These are phyloP conservation scores for Plotosus lineatus DNA, from an alignment of 2,113 vertebrate genomes.

Conservation along the genomic window DNA sequence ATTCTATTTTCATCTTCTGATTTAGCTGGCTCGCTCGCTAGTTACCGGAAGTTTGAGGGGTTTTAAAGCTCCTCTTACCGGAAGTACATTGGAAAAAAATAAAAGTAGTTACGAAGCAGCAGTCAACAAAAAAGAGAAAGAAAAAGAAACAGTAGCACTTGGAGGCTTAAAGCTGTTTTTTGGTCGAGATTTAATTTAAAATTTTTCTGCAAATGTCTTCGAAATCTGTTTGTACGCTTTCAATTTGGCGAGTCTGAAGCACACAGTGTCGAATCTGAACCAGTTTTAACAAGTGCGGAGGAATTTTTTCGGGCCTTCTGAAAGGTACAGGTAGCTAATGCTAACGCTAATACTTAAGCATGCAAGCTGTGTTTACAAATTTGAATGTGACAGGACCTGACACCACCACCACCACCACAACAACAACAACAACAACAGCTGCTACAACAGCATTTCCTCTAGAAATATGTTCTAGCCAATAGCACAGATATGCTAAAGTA, in stretches of 20 bases:
- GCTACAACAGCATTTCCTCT: neutral
- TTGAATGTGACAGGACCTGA: neutral
- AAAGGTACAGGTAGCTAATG: constrained; percentile 31
- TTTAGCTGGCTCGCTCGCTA: neutral
- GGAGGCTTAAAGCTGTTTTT: neutral
- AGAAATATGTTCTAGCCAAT: neutral
- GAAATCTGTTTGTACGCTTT: constrained; percentile 29
- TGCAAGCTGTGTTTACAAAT: constrained; percentile 8
- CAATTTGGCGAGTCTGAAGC: constrained; percentile 52
- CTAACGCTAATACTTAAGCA: constrained; percentile 64
- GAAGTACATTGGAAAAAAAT: constrained; percentile 1
- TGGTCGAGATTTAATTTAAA: neutral
- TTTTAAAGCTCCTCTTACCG: neutral
- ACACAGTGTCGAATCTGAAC: constrained; percentile 60
- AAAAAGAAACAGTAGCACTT: neutral
- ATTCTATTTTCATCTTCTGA: too few species aligned
- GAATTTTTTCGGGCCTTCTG: constrained; percentile 61
- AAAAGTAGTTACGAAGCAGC: constrained; percentile 30
- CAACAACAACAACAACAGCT: neutral
- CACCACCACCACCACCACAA: neutral
- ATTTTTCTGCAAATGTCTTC: constrained; percentile 51
- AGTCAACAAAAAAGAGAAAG: neutral
- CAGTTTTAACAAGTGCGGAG: constrained; percentile 64
- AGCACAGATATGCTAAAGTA: neutral
- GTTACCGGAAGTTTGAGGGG: too few species aligned